phyloP scores from a whole-genome alignment of 2,888 invertebrate genomes.

The Drosophila meridiana region DNA sequence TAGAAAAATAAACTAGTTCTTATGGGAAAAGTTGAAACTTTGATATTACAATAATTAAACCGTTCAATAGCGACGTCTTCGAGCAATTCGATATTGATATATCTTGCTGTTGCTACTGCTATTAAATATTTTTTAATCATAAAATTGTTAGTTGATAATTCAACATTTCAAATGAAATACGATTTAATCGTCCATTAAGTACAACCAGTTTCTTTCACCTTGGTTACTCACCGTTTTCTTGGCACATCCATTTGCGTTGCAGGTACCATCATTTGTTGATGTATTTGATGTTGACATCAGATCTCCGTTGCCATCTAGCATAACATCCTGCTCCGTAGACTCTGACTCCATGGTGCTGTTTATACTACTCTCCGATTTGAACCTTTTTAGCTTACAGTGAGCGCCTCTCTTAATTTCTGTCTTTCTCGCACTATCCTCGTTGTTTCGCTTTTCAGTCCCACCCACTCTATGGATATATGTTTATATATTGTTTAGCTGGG shows the following conservation, averaged over 20 bases:
- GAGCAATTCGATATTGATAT: no score
- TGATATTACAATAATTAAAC: no score
- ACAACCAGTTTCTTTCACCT: slow-evolving; percentile 6
- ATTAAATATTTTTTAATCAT: no score
- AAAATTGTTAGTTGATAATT: not conserved
- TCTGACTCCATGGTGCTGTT: slow-evolving; percentile 64
- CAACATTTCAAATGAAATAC: no score
- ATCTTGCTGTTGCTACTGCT: no score
- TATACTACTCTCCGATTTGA: slow-evolving; percentile 31
- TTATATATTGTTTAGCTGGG: slow-evolving; percentile 16
- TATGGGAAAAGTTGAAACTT: no score
- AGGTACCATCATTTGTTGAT: slow-evolving; percentile 68
- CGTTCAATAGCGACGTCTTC: no score
- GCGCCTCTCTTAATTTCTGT: not conserved
- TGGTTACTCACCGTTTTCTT: slow-evolving; percentile 77
- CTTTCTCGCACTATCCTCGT: not conserved
- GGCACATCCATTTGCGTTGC: slow-evolving; percentile 69
- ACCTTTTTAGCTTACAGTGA: slow-evolving; percentile 17
- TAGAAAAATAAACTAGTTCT: no score
- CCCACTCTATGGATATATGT: slow-evolving; percentile 16
- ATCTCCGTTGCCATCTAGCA: slow-evolving; percentile 64
- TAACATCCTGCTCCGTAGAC: slow-evolving; percentile 65
- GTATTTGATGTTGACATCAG: slow-evolving; percentile 81
- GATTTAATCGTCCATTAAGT: no score
- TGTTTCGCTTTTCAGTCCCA: slow-evolving; percentile 2